A percentile compares a stretch with the other conserved stretches of the same genome.
phyloP scores from a whole-genome alignment of 2,888 invertebrate genomes.

The Ischnus inquisitorius region DNA sequence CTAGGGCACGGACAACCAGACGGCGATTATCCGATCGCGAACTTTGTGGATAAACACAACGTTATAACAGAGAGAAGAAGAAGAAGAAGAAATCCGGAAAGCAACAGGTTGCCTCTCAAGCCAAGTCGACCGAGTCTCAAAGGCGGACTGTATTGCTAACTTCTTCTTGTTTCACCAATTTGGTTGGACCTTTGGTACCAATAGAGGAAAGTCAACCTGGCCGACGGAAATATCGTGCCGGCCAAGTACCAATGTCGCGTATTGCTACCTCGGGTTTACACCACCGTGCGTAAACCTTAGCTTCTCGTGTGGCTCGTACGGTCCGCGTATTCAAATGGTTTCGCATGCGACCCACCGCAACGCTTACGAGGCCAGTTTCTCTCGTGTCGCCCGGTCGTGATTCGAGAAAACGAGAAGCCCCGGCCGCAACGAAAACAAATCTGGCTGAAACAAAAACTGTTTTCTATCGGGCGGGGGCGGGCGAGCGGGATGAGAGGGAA shows the following conservation, averaged over 20 bases:
- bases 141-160: background rate
- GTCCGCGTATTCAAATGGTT: background rate
- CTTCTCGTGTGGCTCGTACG: background rate
- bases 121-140: slow-evolving; percentile 12
- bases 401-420: slow-evolving; percentile 58
- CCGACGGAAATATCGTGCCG: too few species aligned
- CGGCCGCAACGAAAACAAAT: slow-evolving; percentile 80
- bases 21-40: slow-evolving; percentile 20
- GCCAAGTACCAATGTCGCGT: too few species aligned
- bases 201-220: too few species aligned
- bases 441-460: slow-evolving; percentile 80
- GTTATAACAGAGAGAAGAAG: background rate
- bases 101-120: slow-evolving; percentile 44
- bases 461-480: slow-evolving; percentile 60
- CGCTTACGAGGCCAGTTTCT: slow-evolving; percentile 37
- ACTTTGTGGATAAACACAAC: slow-evolving; percentile 30
- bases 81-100: background rate
- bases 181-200: too few species aligned
- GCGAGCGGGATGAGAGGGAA: too few species aligned
- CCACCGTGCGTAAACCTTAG: slow-evolving; percentile 32
- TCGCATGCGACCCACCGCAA: slow-evolving; percentile 1
- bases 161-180: too few species aligned
- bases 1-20: background rate
- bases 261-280: slow-evolving; percentile 18
- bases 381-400: slow-evolving; percentile 63